These are phyloP conservation scores for Blastobasis lacticolella DNA, from an alignment of 2,888 invertebrate species.

Conservation along the genomic window DNA sequence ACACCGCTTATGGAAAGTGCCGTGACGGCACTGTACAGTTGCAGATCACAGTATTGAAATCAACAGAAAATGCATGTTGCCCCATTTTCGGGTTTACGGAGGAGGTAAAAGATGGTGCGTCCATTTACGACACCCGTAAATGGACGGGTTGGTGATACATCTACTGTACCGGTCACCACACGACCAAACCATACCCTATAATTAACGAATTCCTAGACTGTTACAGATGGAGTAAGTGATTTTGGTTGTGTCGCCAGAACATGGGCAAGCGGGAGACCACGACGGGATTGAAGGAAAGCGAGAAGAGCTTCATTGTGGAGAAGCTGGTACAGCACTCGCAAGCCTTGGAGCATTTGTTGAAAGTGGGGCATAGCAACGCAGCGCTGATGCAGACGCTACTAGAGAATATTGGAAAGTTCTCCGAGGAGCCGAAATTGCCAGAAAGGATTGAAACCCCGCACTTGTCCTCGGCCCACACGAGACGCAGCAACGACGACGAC, in stretches of 20 bases:
- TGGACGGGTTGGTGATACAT: too few relatives aligned
- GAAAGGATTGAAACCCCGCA: constrained; percentile 33
- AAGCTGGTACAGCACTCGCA: constrained; percentile 42
- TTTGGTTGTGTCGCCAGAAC: constrained; percentile 32
- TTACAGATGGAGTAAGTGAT: constrained; percentile 3
- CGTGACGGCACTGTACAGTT: too few relatives aligned
- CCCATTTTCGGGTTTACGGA: too few relatives aligned
- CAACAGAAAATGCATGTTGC: too few relatives aligned
- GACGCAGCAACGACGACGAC: constrained; percentile 20
- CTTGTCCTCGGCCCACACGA: constrained; percentile 9
- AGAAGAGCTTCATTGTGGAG: constrained; percentile 31
- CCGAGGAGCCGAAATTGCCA: constrained; percentile 33
- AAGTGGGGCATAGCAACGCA: constrained; percentile 26
- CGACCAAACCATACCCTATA: too few relatives aligned
- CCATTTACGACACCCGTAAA: too few relatives aligned
- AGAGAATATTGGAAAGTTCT: constrained; percentile 27
- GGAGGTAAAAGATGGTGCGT: too few relatives aligned
- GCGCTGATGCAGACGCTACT: constrained; percentile 32
- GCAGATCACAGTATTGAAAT: too few relatives aligned
- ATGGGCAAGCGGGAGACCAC: constrained; percentile 27
- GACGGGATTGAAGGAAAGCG: constrained; percentile 12
- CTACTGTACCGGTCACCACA: too few relatives aligned
- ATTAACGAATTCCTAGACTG: not conserved
- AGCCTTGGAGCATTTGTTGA: constrained; percentile 40
- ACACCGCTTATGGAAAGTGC: too few relatives aligned